Conservation (phyloP, 2,888 invertebrate species). For the Temnothorax ravouxi region DNA sequence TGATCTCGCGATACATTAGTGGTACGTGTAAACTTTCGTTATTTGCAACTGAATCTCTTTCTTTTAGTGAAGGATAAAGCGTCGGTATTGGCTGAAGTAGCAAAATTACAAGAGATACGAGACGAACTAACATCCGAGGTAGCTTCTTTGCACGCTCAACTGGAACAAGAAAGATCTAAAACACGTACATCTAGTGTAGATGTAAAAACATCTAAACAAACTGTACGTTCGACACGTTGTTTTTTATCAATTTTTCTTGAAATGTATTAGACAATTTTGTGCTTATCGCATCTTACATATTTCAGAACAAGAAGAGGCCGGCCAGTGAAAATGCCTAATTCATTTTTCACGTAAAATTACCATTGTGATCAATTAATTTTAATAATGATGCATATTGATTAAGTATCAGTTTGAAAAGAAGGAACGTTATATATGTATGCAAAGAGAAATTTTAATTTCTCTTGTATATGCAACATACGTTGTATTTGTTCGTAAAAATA, state of each 20-base stretch:
- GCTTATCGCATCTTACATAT: conserved; percentile 51
- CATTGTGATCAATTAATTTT: conserved; percentile 77
- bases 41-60: conserved; percentile 5
- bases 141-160: conserved; percentile 89
- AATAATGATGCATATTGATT: conserved; percentile 59
- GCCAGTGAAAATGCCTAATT: conserved; percentile 82
- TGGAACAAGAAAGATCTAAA: conserved; percentile 93
- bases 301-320: conserved; percentile 83
- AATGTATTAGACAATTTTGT: background rate
- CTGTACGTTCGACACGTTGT: conserved; percentile 73
- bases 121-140: conserved; percentile 92
- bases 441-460: conserved; percentile 17
- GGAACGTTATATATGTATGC: conserved; percentile 11
- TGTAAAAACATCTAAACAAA: conserved; percentile 85
- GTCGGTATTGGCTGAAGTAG: conserved; percentile 91
- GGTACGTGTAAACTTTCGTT: background rate
- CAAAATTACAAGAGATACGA: conserved; percentile 90
- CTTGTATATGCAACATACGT: conserved; percentile 11
- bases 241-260: background rate
- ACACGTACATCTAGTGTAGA: conserved; percentile 88
- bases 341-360: conserved; percentile 65
- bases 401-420: conserved; percentile 46
- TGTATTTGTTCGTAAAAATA: conserved; percentile 20
- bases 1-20: background rate
- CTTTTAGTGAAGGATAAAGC: conserved; percentile 93